Base-by-base conservation (phyloP, 2,113 vertebrate species). In the Macroglossus sobrinus region DNA sequence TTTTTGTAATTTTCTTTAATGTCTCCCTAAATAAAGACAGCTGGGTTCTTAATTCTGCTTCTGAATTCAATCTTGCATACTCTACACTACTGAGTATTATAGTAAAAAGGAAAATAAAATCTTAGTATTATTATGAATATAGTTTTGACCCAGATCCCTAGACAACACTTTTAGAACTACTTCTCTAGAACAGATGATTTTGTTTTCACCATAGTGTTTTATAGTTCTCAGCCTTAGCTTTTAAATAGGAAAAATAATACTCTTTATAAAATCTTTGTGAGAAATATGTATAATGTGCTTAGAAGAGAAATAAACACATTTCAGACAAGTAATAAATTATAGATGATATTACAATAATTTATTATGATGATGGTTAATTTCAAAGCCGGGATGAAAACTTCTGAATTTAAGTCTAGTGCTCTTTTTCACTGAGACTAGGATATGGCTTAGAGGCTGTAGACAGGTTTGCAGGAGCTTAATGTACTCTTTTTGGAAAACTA, bases 181-280 rank as follows among this genome's bases (percentile, higher is more conserved):
- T 95, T n/a, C 18, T 59, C 30, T 78, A 53, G 22, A 88, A 78
- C 53, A 59, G 21, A 53, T 81, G 18, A 79, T 81, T 84, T 84
- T 93, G 50, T 91, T 78, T 95, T 85, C 43, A 84, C 30, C 9
- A 47, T 35, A 87, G 47, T 97, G 26, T 74, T 80, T 93, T 61
- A 30, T 63, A 76, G n/a, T 61, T 97, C 68, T 69, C 28, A 86
- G 45, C 38, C 68, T 45, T 80, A 28, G 88, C 45, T 86, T 12
- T 78, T 82, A 91, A 89, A 53, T 40, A 66, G 35, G 53, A 64
- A 93, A 78, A 90, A 92, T 87, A 82, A 47, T 84, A 57, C 21
- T 47, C 47, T 69, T 69, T 66, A 53, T 72, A 87, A 72, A 68
- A 79, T 80, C 63, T 96, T 89, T 91, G 91, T 88, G 43, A 94